Evolutionary conservation across 2,888 invertebrate genomes (phyloP).

Genomic region (Pseudococcus jackbeardsleyi): DNA sequence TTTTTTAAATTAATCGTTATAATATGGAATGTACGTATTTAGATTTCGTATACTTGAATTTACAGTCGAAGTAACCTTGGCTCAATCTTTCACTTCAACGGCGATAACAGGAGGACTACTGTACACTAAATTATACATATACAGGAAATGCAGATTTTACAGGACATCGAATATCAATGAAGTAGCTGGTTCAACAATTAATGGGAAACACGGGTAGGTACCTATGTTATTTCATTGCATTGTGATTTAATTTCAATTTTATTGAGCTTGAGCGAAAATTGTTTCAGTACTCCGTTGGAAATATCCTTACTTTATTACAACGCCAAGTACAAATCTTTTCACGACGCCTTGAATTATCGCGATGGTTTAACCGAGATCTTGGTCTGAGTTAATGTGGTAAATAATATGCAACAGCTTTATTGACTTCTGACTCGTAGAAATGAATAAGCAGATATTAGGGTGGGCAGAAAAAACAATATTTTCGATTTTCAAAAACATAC

Average conservation of each 20-base stretch:
- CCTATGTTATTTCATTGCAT: background rate
- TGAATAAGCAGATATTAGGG: too few species aligned
- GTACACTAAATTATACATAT: background rate
- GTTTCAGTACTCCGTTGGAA: background rate
- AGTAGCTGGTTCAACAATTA: background rate
- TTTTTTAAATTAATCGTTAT: too few species aligned
- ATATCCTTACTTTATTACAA: background rate
- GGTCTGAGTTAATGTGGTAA: background rate
- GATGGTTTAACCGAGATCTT: background rate
- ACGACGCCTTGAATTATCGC: background rate
- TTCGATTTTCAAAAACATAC: too few species aligned
- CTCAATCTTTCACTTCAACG: background rate
- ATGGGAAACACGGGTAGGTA: background rate
- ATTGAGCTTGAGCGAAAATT: background rate
- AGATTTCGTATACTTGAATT: background rate
- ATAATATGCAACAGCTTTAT: background rate
- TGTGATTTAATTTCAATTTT: too few species aligned
- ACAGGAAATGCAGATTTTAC: slow-evolving; percentile 4
- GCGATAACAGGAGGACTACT: background rate
- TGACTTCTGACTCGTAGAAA: too few species aligned
- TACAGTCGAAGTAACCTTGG: background rate
- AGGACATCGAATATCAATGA: background rate
- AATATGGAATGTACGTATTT: too few species aligned
- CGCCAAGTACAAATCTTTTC: background rate
- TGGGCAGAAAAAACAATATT: too few species aligned